These are phyloP conservation scores for Actinemys pallida DNA, from an alignment of 2,113 vertebrate species.

Conservation along the genomic window DNA sequence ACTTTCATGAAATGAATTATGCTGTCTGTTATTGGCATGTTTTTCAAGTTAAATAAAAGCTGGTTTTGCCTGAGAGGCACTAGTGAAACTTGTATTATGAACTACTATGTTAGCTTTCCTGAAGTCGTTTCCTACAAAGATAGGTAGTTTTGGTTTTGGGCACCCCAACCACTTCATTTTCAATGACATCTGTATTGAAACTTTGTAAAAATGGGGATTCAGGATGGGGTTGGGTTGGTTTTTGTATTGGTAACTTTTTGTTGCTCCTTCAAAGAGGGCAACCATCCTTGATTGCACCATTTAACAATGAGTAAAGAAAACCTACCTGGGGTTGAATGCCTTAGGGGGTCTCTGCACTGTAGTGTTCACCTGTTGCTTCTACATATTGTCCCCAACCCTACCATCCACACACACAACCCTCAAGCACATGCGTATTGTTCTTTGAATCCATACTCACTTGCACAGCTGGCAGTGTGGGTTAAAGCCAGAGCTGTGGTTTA, in stretches of 20 bases:
- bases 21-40: conserved; percentile 58
- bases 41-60: conserved; percentile 61
- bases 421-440: neutral
- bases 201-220: neutral
- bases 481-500: neutral
- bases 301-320: neutral
- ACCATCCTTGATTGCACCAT: neutral
- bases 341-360: neutral
- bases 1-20: conserved; percentile 61
- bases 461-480: neutral
- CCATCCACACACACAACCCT: neutral
- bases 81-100: conserved; percentile 44
- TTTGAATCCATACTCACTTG: neutral
- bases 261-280: neutral
- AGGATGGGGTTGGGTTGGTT: neutral
- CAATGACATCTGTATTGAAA: neutral
- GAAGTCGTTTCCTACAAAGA: neutral
- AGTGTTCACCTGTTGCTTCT: too few relatives aligned
- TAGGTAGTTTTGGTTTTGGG: neutral
- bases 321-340: neutral
- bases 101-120: neutral
- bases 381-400: neutral
- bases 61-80: conserved; percentile 61
- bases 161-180: neutral
- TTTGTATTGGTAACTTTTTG: neutral